Percentiles rank a stretch among this genome's conserved stretches.
phyloP scores from a whole-genome alignment of 2,888 invertebrate species.

The Antheraea yamamai region DNA sequence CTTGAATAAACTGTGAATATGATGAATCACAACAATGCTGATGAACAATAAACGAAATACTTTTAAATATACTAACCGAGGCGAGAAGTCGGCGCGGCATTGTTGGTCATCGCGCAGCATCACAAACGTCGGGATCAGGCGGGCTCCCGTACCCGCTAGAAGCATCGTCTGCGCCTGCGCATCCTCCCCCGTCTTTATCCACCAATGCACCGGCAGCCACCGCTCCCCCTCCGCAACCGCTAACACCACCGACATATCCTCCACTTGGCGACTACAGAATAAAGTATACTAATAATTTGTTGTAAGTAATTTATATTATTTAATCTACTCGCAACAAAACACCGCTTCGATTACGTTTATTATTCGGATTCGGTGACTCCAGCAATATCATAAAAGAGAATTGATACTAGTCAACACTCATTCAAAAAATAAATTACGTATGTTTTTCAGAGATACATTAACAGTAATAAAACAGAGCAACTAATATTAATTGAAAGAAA shows the following conservation, averaged over 20 bases:
- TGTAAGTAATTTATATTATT: constrained; percentile 2
- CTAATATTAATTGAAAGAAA: background rate
- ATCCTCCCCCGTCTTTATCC: constrained; percentile 70
- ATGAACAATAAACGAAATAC: background rate
- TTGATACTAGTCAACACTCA: no score
- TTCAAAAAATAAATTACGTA: no score
- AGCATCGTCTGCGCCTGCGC: constrained; percentile 85
- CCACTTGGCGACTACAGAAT: constrained; percentile 67
- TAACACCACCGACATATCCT: constrained; percentile 61
- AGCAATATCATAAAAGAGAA: background rate
- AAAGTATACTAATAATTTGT: background rate
- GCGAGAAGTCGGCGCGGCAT: constrained; percentile 75
- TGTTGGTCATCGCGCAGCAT: constrained; percentile 78
- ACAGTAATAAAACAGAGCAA: background rate
- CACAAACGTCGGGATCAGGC: constrained; percentile 85
- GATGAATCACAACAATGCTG: background rate
- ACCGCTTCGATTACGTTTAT: background rate
- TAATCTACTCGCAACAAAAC: background rate
- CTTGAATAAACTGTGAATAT: background rate
- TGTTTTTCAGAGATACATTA: background rate
- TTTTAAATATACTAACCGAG: constrained; percentile 53
- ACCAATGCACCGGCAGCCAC: constrained; percentile 51
- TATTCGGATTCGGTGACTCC: background rate
- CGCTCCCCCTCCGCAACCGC: constrained; percentile 56
- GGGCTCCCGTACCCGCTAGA: constrained; percentile 91